phyloP scores from a whole-genome alignment of 2,888 invertebrate species.

The Volucella bombylans region DNA sequence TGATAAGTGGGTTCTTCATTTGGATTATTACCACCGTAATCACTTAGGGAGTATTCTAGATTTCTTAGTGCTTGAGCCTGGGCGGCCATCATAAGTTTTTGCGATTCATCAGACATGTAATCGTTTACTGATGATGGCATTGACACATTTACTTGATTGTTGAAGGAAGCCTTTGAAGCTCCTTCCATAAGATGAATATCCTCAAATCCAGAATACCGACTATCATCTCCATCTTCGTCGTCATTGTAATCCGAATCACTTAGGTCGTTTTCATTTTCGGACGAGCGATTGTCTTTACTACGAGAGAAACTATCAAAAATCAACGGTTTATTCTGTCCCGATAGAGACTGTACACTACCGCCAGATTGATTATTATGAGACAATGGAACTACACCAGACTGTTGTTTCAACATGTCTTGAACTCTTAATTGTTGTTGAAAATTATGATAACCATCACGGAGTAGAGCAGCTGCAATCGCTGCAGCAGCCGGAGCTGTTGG shows the following conservation, averaged over 20 bases:
- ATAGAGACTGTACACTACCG: constrained; percentile 61
- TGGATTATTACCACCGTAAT: constrained; percentile 75
- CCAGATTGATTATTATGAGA: constrained; percentile 61
- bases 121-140: constrained; percentile 73
- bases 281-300: constrained; percentile 68
- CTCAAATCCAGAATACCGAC: constrained; percentile 80
- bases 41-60: constrained; percentile 80
- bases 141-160: constrained; percentile 62
- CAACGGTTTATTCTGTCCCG: constrained; percentile 30
- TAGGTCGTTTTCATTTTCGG: constrained; percentile 78
- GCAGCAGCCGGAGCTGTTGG: constrained; percentile 78
- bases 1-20: constrained; percentile 79
- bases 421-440: constrained; percentile 83
- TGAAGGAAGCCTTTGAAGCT: constrained; percentile 76
- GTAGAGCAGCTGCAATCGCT: constrained; percentile 80
- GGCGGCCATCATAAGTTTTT: constrained; percentile 77
- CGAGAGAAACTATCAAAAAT: constrained; percentile 77
- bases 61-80: constrained; percentile 79
- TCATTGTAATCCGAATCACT: constrained; percentile 75
- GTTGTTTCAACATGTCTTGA: constrained; percentile 79
- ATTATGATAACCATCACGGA: constrained; percentile 84
- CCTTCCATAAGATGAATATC: constrained; percentile 82
- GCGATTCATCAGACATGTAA: constrained; percentile 77
- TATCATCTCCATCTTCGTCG: constrained; percentile 81
- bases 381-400: constrained; percentile 64